Percentiles rank a stretch among this genome's conserved stretches.
Conservation (phyloP, 2,797 vertebrate species). For the Halcyon leucocephala region DNA sequence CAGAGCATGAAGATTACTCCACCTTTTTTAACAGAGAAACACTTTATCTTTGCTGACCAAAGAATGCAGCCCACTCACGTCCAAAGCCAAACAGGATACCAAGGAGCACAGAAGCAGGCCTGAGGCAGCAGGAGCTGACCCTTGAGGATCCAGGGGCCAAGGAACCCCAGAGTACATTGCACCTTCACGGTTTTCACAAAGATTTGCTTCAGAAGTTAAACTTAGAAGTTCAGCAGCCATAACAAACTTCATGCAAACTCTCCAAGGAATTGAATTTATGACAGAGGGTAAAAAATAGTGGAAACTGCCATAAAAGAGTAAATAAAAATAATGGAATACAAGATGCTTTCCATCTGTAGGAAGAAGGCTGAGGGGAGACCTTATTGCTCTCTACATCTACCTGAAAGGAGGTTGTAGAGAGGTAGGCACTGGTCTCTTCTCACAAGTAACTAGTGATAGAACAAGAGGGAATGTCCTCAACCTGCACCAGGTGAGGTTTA, state of each 20-base stretch:
- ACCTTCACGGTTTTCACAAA: neutral
- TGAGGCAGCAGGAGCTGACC: neutral
- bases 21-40: neutral
- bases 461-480: too few relatives aligned
- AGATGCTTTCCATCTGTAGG: too few relatives aligned
- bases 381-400: too few relatives aligned
- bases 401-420: too few relatives aligned
- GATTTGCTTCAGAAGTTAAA: conserved; percentile 5
- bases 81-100: conserved; percentile 24
- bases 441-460: too few relatives aligned
- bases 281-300: neutral
- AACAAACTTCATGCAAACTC: neutral
- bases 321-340: neutral
- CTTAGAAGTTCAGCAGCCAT: neutral
- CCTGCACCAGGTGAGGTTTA: too few relatives aligned
- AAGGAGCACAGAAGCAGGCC: neutral
- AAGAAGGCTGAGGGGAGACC: too few relatives aligned
- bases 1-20: neutral
- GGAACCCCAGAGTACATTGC: neutral
- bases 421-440: too few relatives aligned
- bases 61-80: neutral
- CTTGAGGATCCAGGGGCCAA: neutral
- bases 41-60: neutral
- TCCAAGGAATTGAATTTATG: neutral
- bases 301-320: neutral